These are phyloP conservation scores for Tinea semifulvella DNA, from an alignment of 2,888 invertebrate genomes.

Conservation along the genomic window DNA sequence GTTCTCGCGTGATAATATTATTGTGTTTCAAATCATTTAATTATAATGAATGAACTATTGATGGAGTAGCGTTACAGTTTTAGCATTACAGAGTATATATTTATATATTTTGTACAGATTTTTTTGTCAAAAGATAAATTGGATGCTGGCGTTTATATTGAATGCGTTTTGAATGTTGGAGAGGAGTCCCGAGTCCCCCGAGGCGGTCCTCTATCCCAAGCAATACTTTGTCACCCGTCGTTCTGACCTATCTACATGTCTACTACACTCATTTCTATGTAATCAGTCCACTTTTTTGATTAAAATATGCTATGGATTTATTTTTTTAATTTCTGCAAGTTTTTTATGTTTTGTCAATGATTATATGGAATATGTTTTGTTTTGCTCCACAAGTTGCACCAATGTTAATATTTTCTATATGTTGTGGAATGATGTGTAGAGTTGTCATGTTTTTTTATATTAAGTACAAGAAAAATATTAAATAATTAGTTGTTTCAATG, in stretches of 20 bases:
- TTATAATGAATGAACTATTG: constrained; percentile 59
- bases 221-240: constrained; percentile 62
- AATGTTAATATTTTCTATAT: not conserved
- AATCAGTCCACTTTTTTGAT: not conserved
- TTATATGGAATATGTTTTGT: too few relatives aligned
- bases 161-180: constrained; percentile 62
- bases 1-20: constrained; percentile 61
- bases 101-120: constrained; percentile 69
- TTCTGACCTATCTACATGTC: constrained; percentile 28
- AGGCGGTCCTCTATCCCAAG: constrained; percentile 37
- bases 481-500: constrained; percentile 1
- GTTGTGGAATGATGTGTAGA: constrained; percentile 2
- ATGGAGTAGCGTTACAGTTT: constrained; percentile 64
- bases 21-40: constrained; percentile 67
- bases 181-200: constrained; percentile 41
- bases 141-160: constrained; percentile 60
- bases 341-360: not conserved
- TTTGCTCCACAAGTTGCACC: not conserved
- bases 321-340: not conserved
- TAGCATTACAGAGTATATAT: constrained; percentile 69
- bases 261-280: not conserved
- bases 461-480: constrained; percentile 7
- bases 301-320: constrained; percentile 1
- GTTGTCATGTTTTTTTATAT: constrained; percentile 1
- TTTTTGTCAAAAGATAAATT: constrained; percentile 69